phyloP scores from a whole-genome alignment of 1,140 invertebrate genomes.

The Onthophagus taurus region DNA sequence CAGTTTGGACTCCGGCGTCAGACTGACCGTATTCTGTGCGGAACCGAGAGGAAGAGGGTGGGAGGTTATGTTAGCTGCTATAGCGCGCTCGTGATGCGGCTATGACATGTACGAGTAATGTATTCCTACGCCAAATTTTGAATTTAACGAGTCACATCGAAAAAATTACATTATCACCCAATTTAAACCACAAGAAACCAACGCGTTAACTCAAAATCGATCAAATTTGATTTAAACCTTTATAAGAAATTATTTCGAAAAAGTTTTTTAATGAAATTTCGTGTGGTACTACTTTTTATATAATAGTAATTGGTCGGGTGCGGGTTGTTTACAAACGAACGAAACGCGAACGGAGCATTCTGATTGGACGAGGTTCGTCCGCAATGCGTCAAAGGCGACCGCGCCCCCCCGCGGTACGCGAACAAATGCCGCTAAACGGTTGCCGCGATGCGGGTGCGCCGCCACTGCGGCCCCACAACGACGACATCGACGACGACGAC shows the following conservation, averaged over 20 bases:
- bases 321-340: slow-evolving; percentile 53
- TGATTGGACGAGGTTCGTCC: slow-evolving; percentile 67
- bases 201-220: not conserved
- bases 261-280: not conserved
- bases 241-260: not conserved
- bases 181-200: no score
- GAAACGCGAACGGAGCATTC: slow-evolving; percentile 33
- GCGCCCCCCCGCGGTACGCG: no score
- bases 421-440: slow-evolving; percentile 25
- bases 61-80: slow-evolving; percentile 20
- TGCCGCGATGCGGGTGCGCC: slow-evolving; percentile 27
- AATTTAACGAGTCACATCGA: not conserved
- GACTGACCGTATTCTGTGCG: slow-evolving; percentile 30
- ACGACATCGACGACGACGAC: no score
- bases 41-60: slow-evolving; percentile 18
- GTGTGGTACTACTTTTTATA: slow-evolving; percentile 43
- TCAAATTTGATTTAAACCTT: not conserved
- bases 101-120: slow-evolving; percentile 35
- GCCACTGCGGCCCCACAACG: no score
- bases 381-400: slow-evolving; percentile 79
- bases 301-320: slow-evolving; percentile 48
- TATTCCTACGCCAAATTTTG: slow-evolving; percentile 28
- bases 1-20: slow-evolving; percentile 13
- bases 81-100: slow-evolving; percentile 33
- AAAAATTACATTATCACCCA: slow-evolving; percentile 7